These are phyloP conservation scores for Hydrolagus colliei DNA, from an alignment of 2,797 vertebrate species.

Conservation along the genomic window DNA sequence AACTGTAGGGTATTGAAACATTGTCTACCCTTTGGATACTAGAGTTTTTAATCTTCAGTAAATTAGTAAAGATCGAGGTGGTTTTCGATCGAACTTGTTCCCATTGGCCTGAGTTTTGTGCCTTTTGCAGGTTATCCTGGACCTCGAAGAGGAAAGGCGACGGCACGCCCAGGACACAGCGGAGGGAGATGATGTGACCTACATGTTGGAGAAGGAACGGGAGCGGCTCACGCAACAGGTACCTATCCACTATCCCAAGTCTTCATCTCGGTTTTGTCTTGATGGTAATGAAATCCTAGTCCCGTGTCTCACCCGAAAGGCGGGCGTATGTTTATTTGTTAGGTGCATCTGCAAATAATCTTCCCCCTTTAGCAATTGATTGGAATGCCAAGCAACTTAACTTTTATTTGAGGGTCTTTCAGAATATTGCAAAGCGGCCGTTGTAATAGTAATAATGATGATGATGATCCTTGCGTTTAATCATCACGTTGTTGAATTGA, in stretches of 20 bases:
- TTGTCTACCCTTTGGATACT: neutral
- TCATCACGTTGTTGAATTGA: too few relatives aligned
- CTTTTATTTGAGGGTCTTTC: too few relatives aligned
- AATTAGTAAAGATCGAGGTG: conserved; percentile 3
- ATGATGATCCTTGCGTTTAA: too few relatives aligned
- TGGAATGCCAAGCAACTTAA: too few relatives aligned
- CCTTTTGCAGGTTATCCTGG: conserved; percentile 74
- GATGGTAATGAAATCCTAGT: too few relatives aligned
- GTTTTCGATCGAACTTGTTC: too few relatives aligned
- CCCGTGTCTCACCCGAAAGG: too few relatives aligned
- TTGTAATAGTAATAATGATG: too few relatives aligned
- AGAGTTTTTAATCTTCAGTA: neutral
- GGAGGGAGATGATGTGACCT: conserved; percentile 81
- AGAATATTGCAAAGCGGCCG: too few relatives aligned
- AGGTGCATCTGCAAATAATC: too few relatives aligned
- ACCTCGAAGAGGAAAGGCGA: conserved; percentile 84
- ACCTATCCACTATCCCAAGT: neutral
- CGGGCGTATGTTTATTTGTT: too few relatives aligned
- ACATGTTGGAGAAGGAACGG: conserved; percentile 83
- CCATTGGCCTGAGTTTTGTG: neutral
- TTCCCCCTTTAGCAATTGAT: too few relatives aligned
- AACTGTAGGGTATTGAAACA: neutral
- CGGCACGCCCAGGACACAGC: conserved; percentile 74
- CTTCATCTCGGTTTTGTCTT: neutral
- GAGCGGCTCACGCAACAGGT: conserved; percentile 91